Conservation (phyloP, 1,140 invertebrate species). For the Bombus waltoni region DNA sequence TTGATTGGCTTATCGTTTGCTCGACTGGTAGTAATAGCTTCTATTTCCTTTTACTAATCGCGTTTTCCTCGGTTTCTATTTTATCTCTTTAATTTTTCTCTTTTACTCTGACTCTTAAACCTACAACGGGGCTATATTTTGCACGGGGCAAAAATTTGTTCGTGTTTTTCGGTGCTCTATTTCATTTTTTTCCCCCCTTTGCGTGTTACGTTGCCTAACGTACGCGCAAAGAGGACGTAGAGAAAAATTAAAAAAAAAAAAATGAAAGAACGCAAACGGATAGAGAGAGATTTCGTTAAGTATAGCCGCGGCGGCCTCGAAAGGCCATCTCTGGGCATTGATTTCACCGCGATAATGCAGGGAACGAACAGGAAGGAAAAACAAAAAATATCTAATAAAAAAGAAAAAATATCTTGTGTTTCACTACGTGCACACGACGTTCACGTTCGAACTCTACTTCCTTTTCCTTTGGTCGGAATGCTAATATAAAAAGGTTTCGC, state of each 20-base stretch:
- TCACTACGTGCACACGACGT: neutral
- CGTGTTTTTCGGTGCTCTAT: conserved; percentile 45
- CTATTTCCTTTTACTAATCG: neutral
- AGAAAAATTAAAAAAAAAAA: neutral
- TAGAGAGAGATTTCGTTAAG: neutral
- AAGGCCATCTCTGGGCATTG: neutral
- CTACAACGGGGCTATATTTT: neutral
- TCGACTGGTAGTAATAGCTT: neutral
- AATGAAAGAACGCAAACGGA: neutral
- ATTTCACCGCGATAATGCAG: conserved; percentile 58
- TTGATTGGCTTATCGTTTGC: conserved; percentile 8
- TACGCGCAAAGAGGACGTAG: neutral
- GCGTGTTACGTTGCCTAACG: too few relatives aligned
- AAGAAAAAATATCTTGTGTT: conserved; percentile 12
- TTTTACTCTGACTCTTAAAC: neutral
- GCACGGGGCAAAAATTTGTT: conserved; percentile 36
- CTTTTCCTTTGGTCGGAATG: conserved; percentile 66
- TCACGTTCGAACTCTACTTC: conserved; percentile 17
- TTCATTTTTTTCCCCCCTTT: neutral
- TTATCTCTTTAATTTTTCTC: neutral
- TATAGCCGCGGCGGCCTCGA: neutral
- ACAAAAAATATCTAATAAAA: neutral
- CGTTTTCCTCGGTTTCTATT: conserved; percentile 8
- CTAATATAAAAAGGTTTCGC: conserved; percentile 52
- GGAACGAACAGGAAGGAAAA: conserved; percentile 22